These are phyloP conservation scores for Otis tarda DNA, from an alignment of 2,113 vertebrate species.

Conservation along the genomic window DNA sequence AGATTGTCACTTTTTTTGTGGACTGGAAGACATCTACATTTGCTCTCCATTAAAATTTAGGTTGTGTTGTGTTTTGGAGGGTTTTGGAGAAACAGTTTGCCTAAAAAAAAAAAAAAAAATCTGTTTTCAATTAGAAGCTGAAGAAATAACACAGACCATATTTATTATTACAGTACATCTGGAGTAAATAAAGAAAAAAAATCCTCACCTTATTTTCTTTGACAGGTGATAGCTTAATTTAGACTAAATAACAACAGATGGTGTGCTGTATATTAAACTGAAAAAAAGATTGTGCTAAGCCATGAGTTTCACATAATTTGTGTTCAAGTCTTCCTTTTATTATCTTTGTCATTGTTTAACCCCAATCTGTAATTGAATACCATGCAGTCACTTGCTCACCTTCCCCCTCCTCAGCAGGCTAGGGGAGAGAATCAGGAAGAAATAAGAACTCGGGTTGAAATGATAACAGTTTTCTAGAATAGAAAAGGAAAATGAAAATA, in stretches of 20 bases:
- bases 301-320: fast-evolving
- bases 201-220: not conserved
- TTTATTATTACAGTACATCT: not conserved
- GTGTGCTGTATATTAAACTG: not conserved
- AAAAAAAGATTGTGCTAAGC: not conserved
- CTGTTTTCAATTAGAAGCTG: not conserved
- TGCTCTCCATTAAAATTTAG: not conserved
- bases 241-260: not conserved
- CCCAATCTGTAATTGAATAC: too few species aligned
- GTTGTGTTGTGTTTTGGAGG: not conserved
- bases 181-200: not conserved
- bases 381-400: too few species aligned
- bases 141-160: not conserved
- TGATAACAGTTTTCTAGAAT: too few species aligned
- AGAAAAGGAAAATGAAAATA: too few species aligned
- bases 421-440: too few species aligned
- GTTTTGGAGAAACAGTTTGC: not conserved
- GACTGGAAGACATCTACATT: not conserved
- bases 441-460: too few species aligned
- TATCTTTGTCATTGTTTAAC: not conserved
- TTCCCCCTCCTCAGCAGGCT: too few species aligned
- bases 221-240: not conserved
- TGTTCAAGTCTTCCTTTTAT: not conserved
- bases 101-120: not conserved
- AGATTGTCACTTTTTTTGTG: not conserved